Evolutionary conservation across 1,140 invertebrate genomes (phyloP), one percentile per base, ranked within the genome.

Genomic region (Ridgeia piscesae): DNA sequence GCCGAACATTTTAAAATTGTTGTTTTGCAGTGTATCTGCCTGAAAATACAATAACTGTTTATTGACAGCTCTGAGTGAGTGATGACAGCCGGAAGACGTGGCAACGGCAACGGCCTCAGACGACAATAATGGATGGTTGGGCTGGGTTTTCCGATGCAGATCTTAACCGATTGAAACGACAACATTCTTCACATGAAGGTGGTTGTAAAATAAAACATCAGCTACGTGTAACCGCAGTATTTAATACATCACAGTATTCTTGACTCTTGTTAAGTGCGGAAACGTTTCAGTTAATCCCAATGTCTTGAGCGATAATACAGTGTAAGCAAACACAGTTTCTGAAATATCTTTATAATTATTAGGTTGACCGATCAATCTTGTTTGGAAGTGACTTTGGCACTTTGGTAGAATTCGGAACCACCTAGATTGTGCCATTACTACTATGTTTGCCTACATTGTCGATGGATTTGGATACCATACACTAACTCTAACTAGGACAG

Each of bases 61-160:
- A 77, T 21, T 77, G 58, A 77, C 58, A 77, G 58, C 42, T 77
- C 58, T 17, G 58, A n/a, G n/a, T n/a, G n/a, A n/a, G n/a, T n/a
- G n/a, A 9, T 2, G 17, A 42, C 42, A 42, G 58, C 58, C 58
- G 58, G 58, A 77, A 77, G 58, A 77, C 58, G 58, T 77, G 58
- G 58, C 58, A 77, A 77, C 58, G 58, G 58, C 58, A 77, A 77
- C 58, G 58, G 58, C 58, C 58, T 77, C 58, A 31, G 58, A 77
- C 14, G 14, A 77, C 58, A 0, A 77, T 77, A 77, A 90, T 90
- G 89, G 89, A 90, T 21, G 89, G 89, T 2, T 90, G 89, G 89
- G 89, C 89, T 34, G 89, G 89, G 17, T 90, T 90, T 90, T 34
- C 89, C 34, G 89, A 90, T 90, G 89, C 89, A 90, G 89, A 90